Evolutionary conservation across 1,140 invertebrate species (phyloP), one percentile per base, ranked within the genome.

Genomic region (Philopotamus ludificatus): DNA sequence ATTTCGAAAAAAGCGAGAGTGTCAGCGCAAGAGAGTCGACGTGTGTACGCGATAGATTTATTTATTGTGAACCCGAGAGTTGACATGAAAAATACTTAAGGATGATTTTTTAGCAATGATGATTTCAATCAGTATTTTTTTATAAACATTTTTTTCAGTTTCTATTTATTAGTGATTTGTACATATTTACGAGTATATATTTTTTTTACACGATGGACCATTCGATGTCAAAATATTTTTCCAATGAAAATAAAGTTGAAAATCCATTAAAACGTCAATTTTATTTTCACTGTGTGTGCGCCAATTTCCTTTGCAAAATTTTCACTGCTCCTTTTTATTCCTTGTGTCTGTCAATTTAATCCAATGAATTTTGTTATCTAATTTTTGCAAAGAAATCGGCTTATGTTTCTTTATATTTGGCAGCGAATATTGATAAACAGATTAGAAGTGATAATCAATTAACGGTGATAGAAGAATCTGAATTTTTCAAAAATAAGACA

Each of bases 151-250:
- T 70, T n/a, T n/a, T 67, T 66, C 60, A 39, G 65, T 70, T 70
- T 70, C 49, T 64, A 67, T 70, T 65, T 61, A 61, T 66, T 61
- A 45, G 47, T 61, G 28, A 62, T 44, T 61, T 70, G 68, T 70
- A 70, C 54, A 70, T 70, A 70, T 67, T 70, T 70, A 66, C 65
- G 62, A 63, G 67, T 67, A 70, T 70, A 70, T 70, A 70, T 70
- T 65, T 70, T 70, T 70, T 70, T 70, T 70, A 70, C 68, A 66
- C 62, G 62, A 63, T 65, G 68, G 68, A 70, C 68, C 62, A 70
- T 70, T 70, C 63, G 65, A 70, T 66, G 68, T 70, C 68, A 34
- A 70, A 70, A 59, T 70, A 70, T 70, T 70, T 70, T 70, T 70
- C 34, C 68, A 70, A 70, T 70, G 58, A 70, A 66, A 60, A 23